Conservation (phyloP, 2,797 vertebrate species). For the Benthosema pterotum region DNA sequence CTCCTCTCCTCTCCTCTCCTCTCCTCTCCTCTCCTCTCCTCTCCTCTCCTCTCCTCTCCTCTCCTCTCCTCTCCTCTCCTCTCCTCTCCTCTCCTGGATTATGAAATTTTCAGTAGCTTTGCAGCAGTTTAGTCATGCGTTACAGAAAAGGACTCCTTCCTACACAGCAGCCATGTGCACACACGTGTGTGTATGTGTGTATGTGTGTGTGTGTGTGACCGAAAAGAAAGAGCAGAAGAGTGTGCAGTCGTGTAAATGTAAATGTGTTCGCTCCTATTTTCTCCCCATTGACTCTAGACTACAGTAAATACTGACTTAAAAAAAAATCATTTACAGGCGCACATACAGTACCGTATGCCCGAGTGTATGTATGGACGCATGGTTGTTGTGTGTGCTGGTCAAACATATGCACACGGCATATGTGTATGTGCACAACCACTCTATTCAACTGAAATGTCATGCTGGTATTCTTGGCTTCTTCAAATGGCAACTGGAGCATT, state of each 20-base stretch:
- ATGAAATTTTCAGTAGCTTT: conserved; percentile 85
- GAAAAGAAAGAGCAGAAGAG: no score
- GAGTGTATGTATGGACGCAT: conserved; percentile 5
- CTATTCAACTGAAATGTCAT: conserved; percentile 48
- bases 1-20: no score
- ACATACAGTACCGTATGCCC: neutral
- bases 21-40: conserved; percentile 34
- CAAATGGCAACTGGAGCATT: conserved; percentile 30
- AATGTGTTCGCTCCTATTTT: no score
- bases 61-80: conserved; percentile 28
- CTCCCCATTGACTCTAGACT: no score
- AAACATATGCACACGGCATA: conserved; percentile 19
- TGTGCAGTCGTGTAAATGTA: no score
- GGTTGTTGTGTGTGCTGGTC: conserved; percentile 11
- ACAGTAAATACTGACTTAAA: no score
- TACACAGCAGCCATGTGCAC: conserved; percentile 38
- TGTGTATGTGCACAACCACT: conserved; percentile 4
- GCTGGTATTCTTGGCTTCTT: conserved; percentile 20
- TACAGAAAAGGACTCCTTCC: conserved; percentile 55
- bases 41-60: conserved; percentile 42
- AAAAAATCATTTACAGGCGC: no score
- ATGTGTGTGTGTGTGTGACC: conserved; percentile 4
- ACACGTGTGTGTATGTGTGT: conserved; percentile 28
- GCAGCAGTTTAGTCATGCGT: conserved; percentile 78
- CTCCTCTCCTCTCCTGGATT: conserved; percentile 57